These are phyloP conservation scores for Pimephales promelas DNA, from an alignment of 2,113 vertebrate species.

Conservation along the genomic window DNA sequence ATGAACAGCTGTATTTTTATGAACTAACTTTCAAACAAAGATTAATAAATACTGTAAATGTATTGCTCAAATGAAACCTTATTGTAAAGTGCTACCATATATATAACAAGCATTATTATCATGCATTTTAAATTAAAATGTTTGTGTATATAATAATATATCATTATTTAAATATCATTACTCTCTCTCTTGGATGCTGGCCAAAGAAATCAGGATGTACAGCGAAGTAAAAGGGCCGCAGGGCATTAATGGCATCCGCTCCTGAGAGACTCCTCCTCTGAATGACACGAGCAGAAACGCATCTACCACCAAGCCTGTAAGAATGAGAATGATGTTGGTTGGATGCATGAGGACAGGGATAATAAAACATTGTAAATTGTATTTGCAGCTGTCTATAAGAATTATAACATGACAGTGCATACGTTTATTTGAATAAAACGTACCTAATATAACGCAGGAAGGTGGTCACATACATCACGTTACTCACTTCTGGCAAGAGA, in stretches of 20 bases:
- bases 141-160: background rate
- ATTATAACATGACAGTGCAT: no score
- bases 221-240: constrained; percentile 96
- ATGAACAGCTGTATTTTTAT: no score
- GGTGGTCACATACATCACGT: constrained; percentile 64
- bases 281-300: constrained; percentile 61
- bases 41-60: no score
- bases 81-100: no score
- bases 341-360: background rate
- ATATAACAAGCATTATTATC: background rate
- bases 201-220: constrained; percentile 99
- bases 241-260: constrained; percentile 89
- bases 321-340: background rate
- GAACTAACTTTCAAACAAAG: no score
- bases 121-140: background rate
- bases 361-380: background rate
- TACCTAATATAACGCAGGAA: constrained; percentile 70
- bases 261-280: constrained; percentile 83
- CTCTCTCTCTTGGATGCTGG: constrained; percentile 91
- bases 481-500: constrained; percentile 25
- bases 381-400: background rate
- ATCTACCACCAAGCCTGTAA: constrained; percentile 78
- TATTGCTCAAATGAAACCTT: no score
- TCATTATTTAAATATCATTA: constrained; percentile 61
- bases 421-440: background rate